A percentile compares a stretch with the other conserved stretches of the same genome.
Conservation (phyloP, 2,888 invertebrate species). For the Stenotaenia linearis region DNA sequence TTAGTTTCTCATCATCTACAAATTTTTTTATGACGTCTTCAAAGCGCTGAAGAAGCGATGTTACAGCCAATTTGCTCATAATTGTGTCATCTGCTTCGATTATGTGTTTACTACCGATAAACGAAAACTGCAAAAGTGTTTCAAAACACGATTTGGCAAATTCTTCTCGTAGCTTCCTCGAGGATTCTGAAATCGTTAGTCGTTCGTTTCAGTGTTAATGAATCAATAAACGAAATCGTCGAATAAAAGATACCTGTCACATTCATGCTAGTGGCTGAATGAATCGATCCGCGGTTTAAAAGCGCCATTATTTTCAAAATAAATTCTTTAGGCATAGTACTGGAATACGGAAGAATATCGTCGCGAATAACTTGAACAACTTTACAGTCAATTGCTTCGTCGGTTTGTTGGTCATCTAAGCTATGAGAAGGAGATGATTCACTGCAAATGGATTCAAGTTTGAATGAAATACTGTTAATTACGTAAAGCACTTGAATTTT, state of each 20-base stretch:
- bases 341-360: slow-evolving; percentile 74
- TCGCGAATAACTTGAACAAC: slow-evolving; percentile 74
- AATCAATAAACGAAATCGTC: no score
- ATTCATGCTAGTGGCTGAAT: slow-evolving; percentile 53
- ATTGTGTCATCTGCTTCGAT: slow-evolving; percentile 54
- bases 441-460: no score
- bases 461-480: no score
- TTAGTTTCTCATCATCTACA: slow-evolving; percentile 73
- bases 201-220: no score
- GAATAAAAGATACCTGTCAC: slow-evolving; percentile 24
- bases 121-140: slow-evolving; percentile 87
- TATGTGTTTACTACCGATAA: slow-evolving; percentile 45
- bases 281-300: slow-evolving; percentile 77
- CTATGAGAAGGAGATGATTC: slow-evolving; percentile 52
- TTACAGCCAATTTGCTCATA: slow-evolving; percentile 63
- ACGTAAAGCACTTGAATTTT: no score
- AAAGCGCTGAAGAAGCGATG: slow-evolving; percentile 84
- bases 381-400: slow-evolving; percentile 71
- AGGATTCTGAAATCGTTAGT: slow-evolving; percentile 18
- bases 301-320: slow-evolving; percentile 74
- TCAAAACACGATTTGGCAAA: slow-evolving; percentile 96
- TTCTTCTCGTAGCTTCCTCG: slow-evolving; percentile 70
- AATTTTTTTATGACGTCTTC: slow-evolving; percentile 86
- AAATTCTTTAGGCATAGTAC: slow-evolving; percentile 71
- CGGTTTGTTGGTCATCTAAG: slow-evolving; percentile 54